These are phyloP conservation scores for Lasioglossum leucozonium DNA, from an alignment of 2,888 invertebrate species.

Conservation along the genomic window DNA sequence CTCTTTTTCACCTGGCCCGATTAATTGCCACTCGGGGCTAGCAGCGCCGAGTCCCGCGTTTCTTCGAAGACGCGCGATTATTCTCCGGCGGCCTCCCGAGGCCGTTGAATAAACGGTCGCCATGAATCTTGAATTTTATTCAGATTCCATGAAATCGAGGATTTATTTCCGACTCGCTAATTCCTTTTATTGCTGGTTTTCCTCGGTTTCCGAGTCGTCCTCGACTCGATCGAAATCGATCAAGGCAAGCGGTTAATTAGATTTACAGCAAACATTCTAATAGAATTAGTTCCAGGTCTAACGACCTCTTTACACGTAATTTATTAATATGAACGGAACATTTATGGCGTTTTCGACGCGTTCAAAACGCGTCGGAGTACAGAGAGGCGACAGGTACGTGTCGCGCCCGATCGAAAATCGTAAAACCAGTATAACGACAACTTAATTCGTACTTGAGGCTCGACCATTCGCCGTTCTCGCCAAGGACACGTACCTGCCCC, in stretches of 20 bases:
- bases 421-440: not conserved
- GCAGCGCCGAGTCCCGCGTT: not conserved
- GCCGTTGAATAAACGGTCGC: conserved; percentile 18
- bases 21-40: conserved; percentile 11
- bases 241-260: too few relatives aligned
- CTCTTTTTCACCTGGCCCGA: conserved; percentile 8
- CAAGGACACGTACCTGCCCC: conserved; percentile 2
- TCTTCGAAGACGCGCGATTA: conserved; percentile 11
- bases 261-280: too few relatives aligned
- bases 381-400: not conserved
- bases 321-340: too few relatives aligned
- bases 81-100: not conserved
- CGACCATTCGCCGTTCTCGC: not conserved
- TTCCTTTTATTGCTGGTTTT: conserved; percentile 9
- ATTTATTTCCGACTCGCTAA: conserved; percentile 9
- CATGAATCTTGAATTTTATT: conserved; percentile 27
- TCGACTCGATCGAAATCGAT: not conserved
- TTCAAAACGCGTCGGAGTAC: too few relatives aligned
- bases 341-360: too few relatives aligned
- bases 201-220: not conserved
- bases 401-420: not conserved
- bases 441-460: not conserved
- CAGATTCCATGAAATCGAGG: conserved; percentile 6
- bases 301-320: too few relatives aligned
- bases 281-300: too few relatives aligned